Evolutionary conservation across 1,140 invertebrate species (phyloP).

Genomic region (Neelides sp.): DNA sequence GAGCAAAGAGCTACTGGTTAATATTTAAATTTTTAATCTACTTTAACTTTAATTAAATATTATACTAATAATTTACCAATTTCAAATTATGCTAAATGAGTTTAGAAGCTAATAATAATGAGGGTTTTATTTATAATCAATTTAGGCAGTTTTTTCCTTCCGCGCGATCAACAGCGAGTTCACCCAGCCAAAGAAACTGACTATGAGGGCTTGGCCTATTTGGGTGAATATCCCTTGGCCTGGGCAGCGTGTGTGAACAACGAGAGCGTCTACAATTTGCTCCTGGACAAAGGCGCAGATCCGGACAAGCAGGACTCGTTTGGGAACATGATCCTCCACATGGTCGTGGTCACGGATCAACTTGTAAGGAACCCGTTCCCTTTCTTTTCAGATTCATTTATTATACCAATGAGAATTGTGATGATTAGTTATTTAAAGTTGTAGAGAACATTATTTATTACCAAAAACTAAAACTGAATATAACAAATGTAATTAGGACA

Average conservation of each 20-base stretch:
- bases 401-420: neutral
- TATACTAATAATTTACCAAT: neutral
- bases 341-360: constrained; percentile 95
- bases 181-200: constrained; percentile 65
- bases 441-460: neutral
- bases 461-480: neutral
- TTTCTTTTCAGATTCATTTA: neutral
- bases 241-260: constrained; percentile 95
- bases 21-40: constrained; percentile 29
- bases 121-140: neutral
- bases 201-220: constrained; percentile 87
- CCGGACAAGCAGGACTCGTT: constrained; percentile 83
- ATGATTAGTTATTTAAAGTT: neutral
- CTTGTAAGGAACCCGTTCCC: constrained; percentile 48
- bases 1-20: constrained; percentile 78
- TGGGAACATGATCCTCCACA: constrained; percentile 93
- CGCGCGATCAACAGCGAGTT: constrained; percentile 71
- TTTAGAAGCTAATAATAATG: neutral
- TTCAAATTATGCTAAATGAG: neutral
- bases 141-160: constrained; percentile 74
- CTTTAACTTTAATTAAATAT: neutral
- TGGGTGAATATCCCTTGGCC: constrained; percentile 88
- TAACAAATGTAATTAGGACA: constrained; percentile 8
- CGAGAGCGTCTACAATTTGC: constrained; percentile 92
- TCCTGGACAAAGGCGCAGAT: constrained; percentile 75